phyloP scores from a whole-genome alignment of 2,113 vertebrate genomes.

The Heptranchias perlo region DNA sequence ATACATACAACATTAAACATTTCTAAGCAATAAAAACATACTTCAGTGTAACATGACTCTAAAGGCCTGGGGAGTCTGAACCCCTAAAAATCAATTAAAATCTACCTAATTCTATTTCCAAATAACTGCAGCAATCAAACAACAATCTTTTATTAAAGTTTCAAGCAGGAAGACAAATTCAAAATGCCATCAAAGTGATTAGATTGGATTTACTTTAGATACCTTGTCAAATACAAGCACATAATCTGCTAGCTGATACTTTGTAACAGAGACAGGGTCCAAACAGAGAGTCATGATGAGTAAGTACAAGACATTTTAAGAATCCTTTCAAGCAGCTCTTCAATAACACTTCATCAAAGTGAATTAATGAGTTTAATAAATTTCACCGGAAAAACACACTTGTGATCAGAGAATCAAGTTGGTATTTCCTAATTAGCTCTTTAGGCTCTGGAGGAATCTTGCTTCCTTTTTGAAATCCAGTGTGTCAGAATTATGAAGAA shows the following conservation, averaged over 20 bases:
- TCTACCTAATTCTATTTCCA: not conserved
- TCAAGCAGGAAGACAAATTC: not conserved
- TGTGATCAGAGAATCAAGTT: constrained; percentile 57
- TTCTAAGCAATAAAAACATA: constrained; percentile 6
- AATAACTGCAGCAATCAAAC: not conserved
- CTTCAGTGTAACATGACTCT: not conserved
- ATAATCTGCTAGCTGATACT: constrained; percentile 64
- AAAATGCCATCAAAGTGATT: not conserved
- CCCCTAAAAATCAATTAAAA: not conserved
- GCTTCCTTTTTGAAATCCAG: constrained; percentile 66
- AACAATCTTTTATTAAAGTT: not conserved
- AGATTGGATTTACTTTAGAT: constrained; percentile 52
- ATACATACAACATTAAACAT: constrained; percentile 3
- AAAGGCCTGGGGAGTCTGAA: not conserved
- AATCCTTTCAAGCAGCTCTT: constrained; percentile 77
- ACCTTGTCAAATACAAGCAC: constrained; percentile 69
- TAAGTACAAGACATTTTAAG: constrained; percentile 79
- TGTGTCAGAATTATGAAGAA: constrained; percentile 65
- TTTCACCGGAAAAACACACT: constrained; percentile 54
- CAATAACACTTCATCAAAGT: constrained; percentile 73
- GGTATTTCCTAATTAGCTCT: constrained; percentile 79
- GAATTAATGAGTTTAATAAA: constrained; percentile 80
- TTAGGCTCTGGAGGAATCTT: constrained; percentile 63
- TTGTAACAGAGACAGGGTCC: constrained; percentile 78
- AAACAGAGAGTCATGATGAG: constrained; percentile 83